Evolutionary conservation across 2,797 vertebrate genomes (phyloP).

Genomic region (Mus spretus): DNA sequence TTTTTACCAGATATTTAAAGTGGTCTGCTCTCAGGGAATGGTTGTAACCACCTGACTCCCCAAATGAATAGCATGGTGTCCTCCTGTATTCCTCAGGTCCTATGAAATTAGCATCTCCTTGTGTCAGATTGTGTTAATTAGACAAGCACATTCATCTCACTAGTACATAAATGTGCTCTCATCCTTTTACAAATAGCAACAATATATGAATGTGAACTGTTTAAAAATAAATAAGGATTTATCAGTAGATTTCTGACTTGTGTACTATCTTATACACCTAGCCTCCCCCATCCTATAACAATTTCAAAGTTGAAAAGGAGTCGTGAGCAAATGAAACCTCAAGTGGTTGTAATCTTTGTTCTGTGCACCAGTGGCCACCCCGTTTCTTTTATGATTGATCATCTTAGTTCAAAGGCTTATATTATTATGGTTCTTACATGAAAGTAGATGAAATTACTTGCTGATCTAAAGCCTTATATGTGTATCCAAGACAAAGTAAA

Average conservation of each 20-base stretch:
- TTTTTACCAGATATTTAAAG: not conserved
- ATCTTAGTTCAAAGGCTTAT: slow-evolving; percentile 3
- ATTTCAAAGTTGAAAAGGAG: not conserved
- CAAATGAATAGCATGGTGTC: not conserved
- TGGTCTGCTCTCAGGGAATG: not conserved
- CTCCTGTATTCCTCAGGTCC: not conserved
- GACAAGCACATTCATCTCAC: not conserved
- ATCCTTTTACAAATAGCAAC: not conserved
- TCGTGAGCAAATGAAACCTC: not conserved
- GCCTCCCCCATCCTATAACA: not conserved
- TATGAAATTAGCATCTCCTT: not conserved
- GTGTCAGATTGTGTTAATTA: not conserved
- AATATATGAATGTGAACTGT: not conserved
- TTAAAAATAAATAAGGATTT: not conserved
- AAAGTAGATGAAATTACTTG: slow-evolving; percentile 46
- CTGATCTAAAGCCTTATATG: slow-evolving; percentile 39
- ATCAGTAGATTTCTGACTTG: not conserved
- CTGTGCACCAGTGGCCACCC: not conserved
- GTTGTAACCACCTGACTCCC: not conserved
- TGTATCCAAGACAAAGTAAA: slow-evolving; percentile 12
- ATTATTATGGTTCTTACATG: slow-evolving; percentile 6
- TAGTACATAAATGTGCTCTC: not conserved
- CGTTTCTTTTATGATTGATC: slow-evolving; percentile 36
- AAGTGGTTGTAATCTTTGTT: not conserved
- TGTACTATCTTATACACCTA: not conserved